phyloP scores from a whole-genome alignment of 2,888 invertebrate genomes.

The Coelogynopora nodosa region DNA sequence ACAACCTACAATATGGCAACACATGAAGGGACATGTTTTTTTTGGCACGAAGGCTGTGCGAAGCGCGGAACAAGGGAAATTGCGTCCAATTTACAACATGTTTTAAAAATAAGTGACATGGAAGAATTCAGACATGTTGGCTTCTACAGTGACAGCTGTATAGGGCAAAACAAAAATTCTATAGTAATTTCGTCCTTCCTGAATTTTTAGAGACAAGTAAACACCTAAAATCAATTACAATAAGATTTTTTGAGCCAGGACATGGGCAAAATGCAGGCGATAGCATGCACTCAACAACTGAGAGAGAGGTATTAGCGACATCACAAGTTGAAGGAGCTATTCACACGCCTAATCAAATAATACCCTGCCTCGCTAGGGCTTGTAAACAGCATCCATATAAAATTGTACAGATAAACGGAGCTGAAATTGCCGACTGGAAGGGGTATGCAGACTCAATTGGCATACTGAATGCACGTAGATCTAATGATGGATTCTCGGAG shows the following conservation, averaged over 20 bases:
- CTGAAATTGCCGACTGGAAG: slow-evolving; percentile 1
- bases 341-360: neutral
- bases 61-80: slow-evolving; percentile 38
- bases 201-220: neutral
- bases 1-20: slow-evolving; percentile 21
- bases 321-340: slow-evolving; percentile 10
- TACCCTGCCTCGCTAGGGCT: neutral
- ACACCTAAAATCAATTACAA: neutral
- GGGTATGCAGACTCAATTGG: slow-evolving; percentile 22
- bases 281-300: slow-evolving; percentile 1
- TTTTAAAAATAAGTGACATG: neutral
- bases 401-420: neutral
- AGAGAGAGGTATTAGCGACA: slow-evolving; percentile 9
- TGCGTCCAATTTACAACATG: neutral
- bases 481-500: neutral
- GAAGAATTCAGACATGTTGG: neutral
- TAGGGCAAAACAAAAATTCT: slow-evolving; percentile 40
- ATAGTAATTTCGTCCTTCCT: slow-evolving; percentile 11
- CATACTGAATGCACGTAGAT: slow-evolving; percentile 14
- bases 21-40: slow-evolving; percentile 19
- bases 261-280: slow-evolving; percentile 35
- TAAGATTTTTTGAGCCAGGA: slow-evolving; percentile 23
- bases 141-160: slow-evolving; percentile 37
- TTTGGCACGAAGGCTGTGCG: slow-evolving; percentile 34
- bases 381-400: neutral